phyloP scores from a whole-genome alignment of 1,140 invertebrate species.

The Drosophila parabipectinata region DNA sequence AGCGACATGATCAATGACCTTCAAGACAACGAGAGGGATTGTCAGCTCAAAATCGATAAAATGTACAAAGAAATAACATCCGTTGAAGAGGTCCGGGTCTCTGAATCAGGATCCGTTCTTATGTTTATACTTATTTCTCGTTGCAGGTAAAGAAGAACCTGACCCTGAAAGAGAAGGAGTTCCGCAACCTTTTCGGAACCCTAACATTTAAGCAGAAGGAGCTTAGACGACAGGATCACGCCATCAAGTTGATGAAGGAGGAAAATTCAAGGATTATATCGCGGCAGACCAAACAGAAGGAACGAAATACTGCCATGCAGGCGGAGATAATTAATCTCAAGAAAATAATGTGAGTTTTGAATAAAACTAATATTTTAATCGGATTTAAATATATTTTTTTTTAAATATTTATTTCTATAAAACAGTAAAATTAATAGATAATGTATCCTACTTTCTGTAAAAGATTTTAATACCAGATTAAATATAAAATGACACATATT shows the following conservation, averaged over 20 bases:
- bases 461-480: too few relatives aligned
- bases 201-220: slow-evolving; percentile 86
- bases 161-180: slow-evolving; percentile 85
- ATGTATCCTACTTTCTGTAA: too few relatives aligned
- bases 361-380: too few relatives aligned
- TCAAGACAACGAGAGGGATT: slow-evolving; percentile 52
- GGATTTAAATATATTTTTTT: too few relatives aligned
- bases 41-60: slow-evolving; percentile 30
- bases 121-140: slow-evolving; percentile 2
- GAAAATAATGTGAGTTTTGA: slow-evolving; percentile 57
- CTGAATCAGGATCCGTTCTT: neutral
- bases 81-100: slow-evolving; percentile 49
- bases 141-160: slow-evolving; percentile 85
- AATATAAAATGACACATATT: too few relatives aligned
- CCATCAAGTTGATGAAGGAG: slow-evolving; percentile 86
- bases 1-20: slow-evolving; percentile 48
- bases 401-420: too few relatives aligned
- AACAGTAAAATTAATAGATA: too few relatives aligned
- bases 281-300: slow-evolving; percentile 86
- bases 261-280: slow-evolving; percentile 86
- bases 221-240: slow-evolving; percentile 86
- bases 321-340: slow-evolving; percentile 78
- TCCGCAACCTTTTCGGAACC: slow-evolving; percentile 85
- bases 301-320: slow-evolving; percentile 86
- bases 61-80: slow-evolving; percentile 41